Conservation (phyloP, 2,797 vertebrate genomes). For the Melanogrammus aeglefinus region DNA sequence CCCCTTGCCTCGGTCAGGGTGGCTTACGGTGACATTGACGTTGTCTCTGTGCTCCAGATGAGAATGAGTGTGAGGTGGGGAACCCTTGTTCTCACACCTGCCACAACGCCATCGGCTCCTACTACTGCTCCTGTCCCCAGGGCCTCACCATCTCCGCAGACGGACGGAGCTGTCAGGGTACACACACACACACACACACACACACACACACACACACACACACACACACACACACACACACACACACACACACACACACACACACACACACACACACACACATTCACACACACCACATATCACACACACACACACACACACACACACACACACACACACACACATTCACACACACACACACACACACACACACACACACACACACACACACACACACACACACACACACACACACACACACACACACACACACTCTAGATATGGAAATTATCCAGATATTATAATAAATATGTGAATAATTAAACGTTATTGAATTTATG, state of each 20-base stretch:
- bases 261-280: background rate
- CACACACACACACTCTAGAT: background rate
- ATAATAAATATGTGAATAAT: background rate
- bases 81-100: constrained; percentile 91
- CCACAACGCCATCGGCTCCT: constrained; percentile 89
- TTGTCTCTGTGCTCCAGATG: constrained; percentile 73
- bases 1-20: background rate
- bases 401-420: background rate
- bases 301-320: constrained; percentile 21
- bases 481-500: background rate
- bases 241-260: background rate
- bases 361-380: constrained; percentile 7
- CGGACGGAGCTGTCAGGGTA: constrained; percentile 92
- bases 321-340: constrained; percentile 8
- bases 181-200: background rate
- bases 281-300: background rate
- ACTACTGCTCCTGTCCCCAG: constrained; percentile 90
- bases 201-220: background rate
- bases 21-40: background rate
- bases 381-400: background rate
- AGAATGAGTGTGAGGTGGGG: constrained; percentile 84
- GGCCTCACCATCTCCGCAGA: constrained; percentile 92
- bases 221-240: constrained; percentile 7
- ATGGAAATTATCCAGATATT: background rate
- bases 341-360: background rate